Evolutionary conservation across 2,113 vertebrate species (phyloP), one percentile per base, ranked within the genome.

Genomic region (Strix aluco): DNA sequence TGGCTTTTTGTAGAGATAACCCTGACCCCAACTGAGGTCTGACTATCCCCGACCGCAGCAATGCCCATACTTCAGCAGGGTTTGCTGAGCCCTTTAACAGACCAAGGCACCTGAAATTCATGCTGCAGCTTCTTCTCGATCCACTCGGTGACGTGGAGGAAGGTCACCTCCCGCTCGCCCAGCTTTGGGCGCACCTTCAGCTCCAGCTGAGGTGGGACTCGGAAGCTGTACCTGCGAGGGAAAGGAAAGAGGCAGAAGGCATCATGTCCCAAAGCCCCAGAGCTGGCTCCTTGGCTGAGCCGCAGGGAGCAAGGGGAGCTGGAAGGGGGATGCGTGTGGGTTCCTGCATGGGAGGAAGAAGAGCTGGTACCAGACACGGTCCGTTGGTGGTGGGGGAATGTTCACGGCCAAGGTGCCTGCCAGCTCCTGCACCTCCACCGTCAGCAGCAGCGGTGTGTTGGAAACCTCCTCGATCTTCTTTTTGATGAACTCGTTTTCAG

Each of bases 381-480:
- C 98, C 0, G 99, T 99, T 0, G 98, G 99, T 1, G 99, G 99
- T 0, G 99, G 98, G 7, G 99, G 99, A 79, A 99, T 97, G 85
- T 99, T 99, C 94, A 99, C 80, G 0, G 98, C 97, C 92, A 99
- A 94, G 22, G 98, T 97, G 36, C 99, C 99, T 3, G 98, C 98
- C 96, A 99, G 94, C 95, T 99, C 99, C 84, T 98, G 98, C 61
- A 99, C 98, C 97, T 99, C 99, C 90, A 99, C 99, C 0, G 98
- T 98, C 88, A 99, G 98, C 95, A 99, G 98, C 94, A 99, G 96
- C 0, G 99, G 99, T 0, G 98, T 99, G 98, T 99, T 99, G 96
- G 99, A 99, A 97, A 99, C 98, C 95, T 99, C 99, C 95, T 99
- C 99, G 4, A 99, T 98, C 98, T 99, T 99, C 98, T 99, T 99